These are phyloP conservation scores for Bombus superbus DNA, from an alignment of 1,140 invertebrate species.

Conservation along the genomic window DNA sequence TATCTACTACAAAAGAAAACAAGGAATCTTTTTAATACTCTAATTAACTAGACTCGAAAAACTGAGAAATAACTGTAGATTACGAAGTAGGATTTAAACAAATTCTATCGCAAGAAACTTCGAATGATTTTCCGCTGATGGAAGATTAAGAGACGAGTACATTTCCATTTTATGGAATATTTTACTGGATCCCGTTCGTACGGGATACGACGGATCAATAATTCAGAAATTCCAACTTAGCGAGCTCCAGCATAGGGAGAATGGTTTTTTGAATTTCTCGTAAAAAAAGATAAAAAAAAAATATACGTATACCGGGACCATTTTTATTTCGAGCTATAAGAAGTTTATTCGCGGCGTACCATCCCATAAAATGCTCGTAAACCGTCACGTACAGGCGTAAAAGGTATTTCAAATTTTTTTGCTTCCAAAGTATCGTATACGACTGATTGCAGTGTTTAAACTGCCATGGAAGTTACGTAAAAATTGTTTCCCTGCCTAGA, in stretches of 20 bases:
- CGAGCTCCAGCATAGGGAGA: not conserved
- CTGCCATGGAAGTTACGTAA: not conserved
- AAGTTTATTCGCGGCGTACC: constrained; percentile 31
- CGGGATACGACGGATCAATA: constrained; percentile 36
- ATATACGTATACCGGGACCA: not conserved
- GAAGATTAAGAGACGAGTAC: constrained; percentile 38
- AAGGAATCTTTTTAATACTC: no score
- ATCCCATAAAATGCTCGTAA: constrained; percentile 34
- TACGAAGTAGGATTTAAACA: not conserved
- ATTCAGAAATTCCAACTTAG: constrained; percentile 29
- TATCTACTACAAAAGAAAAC: no score
- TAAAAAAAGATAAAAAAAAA: constrained; percentile 15
- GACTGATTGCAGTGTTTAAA: not conserved
- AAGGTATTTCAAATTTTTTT: constrained; percentile 13
- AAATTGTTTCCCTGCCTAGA: not conserved
- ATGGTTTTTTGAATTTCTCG: constrained; percentile 43
- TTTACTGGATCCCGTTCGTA: constrained; percentile 32
- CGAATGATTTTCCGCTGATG: constrained; percentile 14
- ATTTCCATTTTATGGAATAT: constrained; percentile 46
- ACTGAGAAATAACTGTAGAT: not conserved
- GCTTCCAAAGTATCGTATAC: not conserved
- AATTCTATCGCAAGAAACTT: not conserved
- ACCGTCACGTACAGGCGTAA: constrained; percentile 4
- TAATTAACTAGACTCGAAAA: not conserved
- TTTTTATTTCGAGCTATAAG: constrained; percentile 31